phyloP scores from a whole-genome alignment of 2,888 invertebrate genomes.

The Clunio marinus region DNA sequence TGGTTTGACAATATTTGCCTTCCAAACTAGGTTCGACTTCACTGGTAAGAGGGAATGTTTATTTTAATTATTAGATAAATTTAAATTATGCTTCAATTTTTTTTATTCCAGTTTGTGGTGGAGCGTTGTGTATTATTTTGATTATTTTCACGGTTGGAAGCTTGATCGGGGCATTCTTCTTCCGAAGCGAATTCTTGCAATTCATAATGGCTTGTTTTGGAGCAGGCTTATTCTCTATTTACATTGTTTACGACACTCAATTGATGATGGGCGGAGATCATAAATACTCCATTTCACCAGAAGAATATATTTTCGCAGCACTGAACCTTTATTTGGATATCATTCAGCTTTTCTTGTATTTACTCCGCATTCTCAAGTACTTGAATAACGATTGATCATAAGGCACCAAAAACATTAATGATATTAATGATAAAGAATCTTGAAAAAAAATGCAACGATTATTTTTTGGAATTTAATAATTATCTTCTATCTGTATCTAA shows the following conservation, averaged over 20 bases:
- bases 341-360: slow-evolving; percentile 28
- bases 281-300: slow-evolving; percentile 17
- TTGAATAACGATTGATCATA: slow-evolving; percentile 31
- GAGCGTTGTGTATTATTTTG: background rate
- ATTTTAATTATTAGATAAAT: background rate
- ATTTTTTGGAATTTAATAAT: too few relatives aligned
- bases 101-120: slow-evolving; percentile 7
- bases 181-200: background rate
- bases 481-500: too few relatives aligned
- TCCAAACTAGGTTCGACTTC: slow-evolving; percentile 12
- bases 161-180: slow-evolving; percentile 27
- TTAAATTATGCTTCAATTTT: too few relatives aligned
- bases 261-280: slow-evolving; percentile 32
- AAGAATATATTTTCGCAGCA: slow-evolving; percentile 32
- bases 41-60: background rate
- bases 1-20: slow-evolving; percentile 24
- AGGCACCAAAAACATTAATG: too few relatives aligned
- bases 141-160: background rate
- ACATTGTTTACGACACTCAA: slow-evolving; percentile 32
- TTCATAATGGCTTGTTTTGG: slow-evolving; percentile 29
- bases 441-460: too few relatives aligned
- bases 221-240: slow-evolving; percentile 30
- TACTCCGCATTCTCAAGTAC: slow-evolving; percentile 22
- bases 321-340: slow-evolving; percentile 32
- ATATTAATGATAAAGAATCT: too few relatives aligned